Conservation (phyloP, 2,888 invertebrate genomes). For the Chloroclysta siterata region DNA sequence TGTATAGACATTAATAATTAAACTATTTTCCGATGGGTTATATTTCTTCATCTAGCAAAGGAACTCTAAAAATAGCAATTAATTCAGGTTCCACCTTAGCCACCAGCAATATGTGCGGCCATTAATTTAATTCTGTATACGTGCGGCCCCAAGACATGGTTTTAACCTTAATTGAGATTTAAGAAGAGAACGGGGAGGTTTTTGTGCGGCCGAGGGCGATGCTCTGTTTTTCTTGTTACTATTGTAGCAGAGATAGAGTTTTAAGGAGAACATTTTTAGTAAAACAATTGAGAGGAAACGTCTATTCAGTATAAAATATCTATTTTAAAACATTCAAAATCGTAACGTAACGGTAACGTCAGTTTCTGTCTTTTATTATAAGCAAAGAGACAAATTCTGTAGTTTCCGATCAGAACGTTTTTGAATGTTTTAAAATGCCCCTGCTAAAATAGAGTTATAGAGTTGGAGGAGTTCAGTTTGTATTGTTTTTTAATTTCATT, state of each 20-base stretch:
- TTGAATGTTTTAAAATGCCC: no score
- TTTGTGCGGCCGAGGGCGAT: conserved; percentile 60
- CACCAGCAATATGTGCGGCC: conserved; percentile 79
- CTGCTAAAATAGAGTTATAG: no score
- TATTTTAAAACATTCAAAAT: no score
- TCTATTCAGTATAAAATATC: no score
- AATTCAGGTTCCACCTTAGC: conserved; percentile 42
- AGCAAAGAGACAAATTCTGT: no score
- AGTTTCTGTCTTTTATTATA: no score
- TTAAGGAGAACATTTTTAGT: background rate
- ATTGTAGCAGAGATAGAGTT: conserved; percentile 13
- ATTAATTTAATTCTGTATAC: conserved; percentile 84
- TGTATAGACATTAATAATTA: no score
- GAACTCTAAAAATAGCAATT: conserved; percentile 34
- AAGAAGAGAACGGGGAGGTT: conserved; percentile 75
- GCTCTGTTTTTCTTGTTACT: conserved; percentile 27
- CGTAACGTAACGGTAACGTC: no score
- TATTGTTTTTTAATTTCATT: no score
- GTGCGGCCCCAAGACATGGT: conserved; percentile 80
- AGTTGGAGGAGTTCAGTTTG: no score
- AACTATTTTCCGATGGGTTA: background rate
- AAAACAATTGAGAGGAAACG: no score
- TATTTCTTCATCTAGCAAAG: background rate
- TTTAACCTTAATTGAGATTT: conserved; percentile 84
- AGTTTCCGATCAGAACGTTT: no score